A percentile compares a stretch with the other conserved stretches of the same genome.
Evolutionary conservation across 1,140 invertebrate species (phyloP).

Genomic region (Galleria mellonella): DNA sequence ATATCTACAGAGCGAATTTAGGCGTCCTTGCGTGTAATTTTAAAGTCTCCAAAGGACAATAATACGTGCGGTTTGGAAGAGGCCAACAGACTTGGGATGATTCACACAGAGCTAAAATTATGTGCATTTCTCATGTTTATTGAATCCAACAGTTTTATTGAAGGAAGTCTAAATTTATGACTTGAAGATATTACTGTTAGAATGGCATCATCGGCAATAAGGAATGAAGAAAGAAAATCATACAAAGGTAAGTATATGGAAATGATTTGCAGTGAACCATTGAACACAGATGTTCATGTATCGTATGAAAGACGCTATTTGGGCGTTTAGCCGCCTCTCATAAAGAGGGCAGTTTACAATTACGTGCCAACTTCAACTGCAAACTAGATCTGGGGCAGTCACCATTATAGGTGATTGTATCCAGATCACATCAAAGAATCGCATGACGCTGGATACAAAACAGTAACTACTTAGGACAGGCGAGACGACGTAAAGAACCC

Average conservation of each 20-base stretch:
- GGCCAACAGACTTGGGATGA: constrained; percentile 33
- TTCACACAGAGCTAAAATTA: constrained; percentile 26
- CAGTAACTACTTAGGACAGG: constrained; percentile 24
- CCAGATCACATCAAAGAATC: constrained; percentile 65
- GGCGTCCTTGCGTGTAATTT: constrained; percentile 63
- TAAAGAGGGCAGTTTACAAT: constrained; percentile 72
- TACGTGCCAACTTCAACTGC: constrained; percentile 63
- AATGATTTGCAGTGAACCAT: no score
- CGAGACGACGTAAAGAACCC: constrained; percentile 11
- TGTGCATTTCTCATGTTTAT: constrained; percentile 15
- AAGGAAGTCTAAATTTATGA: background rate
- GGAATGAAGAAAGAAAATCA: no score
- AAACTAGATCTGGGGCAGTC: constrained; percentile 61
- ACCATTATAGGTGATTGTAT: constrained; percentile 56
- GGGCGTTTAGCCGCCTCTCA: constrained; percentile 42
- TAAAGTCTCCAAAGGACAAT: constrained; percentile 60
- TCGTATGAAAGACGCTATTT: constrained; percentile 15
- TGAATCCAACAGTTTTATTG: constrained; percentile 3
- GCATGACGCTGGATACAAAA: constrained; percentile 23
- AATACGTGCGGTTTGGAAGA: constrained; percentile 29
- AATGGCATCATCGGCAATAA: no score
- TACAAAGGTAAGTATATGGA: no score
- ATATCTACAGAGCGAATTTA: constrained; percentile 59
- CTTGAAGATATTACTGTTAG: background rate
- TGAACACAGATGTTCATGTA: background rate